Percentiles rank a stretch among this genome's conserved stretches.
These are phyloP conservation scores for Achlya flavicornis DNA, from an alignment of 2,888 invertebrate genomes.

Conservation along the genomic window DNA sequence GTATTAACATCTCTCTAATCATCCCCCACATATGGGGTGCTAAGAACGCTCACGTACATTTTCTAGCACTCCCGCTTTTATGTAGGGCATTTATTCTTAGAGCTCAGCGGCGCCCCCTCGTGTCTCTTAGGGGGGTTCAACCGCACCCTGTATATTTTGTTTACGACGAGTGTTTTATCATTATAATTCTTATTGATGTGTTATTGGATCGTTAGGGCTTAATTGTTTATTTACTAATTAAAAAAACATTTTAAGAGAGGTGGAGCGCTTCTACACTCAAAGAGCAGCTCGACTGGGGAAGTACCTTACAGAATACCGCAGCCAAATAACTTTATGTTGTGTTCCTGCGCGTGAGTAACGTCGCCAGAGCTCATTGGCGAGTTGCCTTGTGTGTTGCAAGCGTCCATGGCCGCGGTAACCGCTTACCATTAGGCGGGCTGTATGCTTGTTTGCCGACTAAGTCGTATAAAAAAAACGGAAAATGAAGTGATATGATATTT, in stretches of 20 bases:
- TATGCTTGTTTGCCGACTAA: no score
- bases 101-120: constrained; percentile 50
- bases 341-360: no score
- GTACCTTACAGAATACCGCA: no score
- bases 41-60: constrained; percentile 81
- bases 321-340: no score
- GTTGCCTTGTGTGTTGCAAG: no score
- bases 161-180: constrained; percentile 59
- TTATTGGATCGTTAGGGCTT: constrained; percentile 43
- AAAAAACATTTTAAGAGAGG: neutral
- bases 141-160: constrained; percentile 61
- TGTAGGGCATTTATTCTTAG: constrained; percentile 82
- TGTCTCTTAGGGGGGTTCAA: constrained; percentile 50
- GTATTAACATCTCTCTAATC: constrained; percentile 53
- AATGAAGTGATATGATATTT: no score
- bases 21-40: constrained; percentile 68
- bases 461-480: no score
- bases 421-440: no score
- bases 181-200: constrained; percentile 55
- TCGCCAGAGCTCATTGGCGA: no score
- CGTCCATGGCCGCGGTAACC: no score
- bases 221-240: constrained; percentile 30
- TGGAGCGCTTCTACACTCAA: no score
- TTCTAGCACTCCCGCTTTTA: constrained; percentile 81
- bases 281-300: no score